phyloP scores from a whole-genome alignment of 1,140 invertebrate species.

The Drosophila parvula region DNA sequence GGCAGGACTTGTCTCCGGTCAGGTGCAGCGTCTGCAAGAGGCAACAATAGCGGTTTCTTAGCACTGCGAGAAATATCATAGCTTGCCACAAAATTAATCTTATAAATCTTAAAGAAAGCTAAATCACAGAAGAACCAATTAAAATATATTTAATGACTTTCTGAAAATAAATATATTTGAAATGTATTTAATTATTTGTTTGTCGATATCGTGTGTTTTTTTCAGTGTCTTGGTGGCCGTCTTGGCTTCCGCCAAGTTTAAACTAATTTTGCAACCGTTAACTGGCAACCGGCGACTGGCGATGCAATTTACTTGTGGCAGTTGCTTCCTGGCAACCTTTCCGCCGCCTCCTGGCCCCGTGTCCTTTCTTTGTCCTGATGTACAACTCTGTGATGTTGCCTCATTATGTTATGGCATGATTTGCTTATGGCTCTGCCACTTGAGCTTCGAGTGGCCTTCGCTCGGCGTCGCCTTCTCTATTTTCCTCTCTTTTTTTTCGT shows the following conservation, averaged over 20 bases:
- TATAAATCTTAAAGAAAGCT: neutral
- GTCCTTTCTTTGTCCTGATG: slow-evolving; percentile 14
- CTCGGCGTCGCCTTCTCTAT: slow-evolving; percentile 1
- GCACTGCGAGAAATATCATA: neutral
- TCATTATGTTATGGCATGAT: slow-evolving; percentile 75
- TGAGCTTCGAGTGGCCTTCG: slow-evolving; percentile 55
- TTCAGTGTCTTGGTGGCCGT: slow-evolving; percentile 18
- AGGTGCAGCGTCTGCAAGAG: slow-evolving; percentile 68
- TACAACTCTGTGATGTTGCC: slow-evolving; percentile 45
- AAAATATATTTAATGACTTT: neutral
- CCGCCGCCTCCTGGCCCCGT: neutral
- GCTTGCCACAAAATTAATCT: neutral
- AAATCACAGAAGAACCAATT: neutral
- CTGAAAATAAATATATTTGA: too few relatives aligned
- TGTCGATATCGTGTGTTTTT: neutral
- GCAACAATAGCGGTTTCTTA: slow-evolving; percentile 46
- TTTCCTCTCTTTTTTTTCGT: neutral
- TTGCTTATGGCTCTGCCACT: slow-evolving; percentile 67
- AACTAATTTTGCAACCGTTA: slow-evolving; percentile 80
- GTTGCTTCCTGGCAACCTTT: slow-evolving; percentile 56
- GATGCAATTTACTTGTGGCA: slow-evolving; percentile 71
- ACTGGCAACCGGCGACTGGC: slow-evolving; percentile 58
- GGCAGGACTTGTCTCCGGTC: slow-evolving; percentile 51
- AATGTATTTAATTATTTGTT: neutral
- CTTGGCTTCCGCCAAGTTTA: slow-evolving; percentile 73